Percentiles rank a stretch among this genome's conserved stretches.
Conservation (phyloP, 1,140 invertebrate species). For the Zaprionus tsacasi region DNA sequence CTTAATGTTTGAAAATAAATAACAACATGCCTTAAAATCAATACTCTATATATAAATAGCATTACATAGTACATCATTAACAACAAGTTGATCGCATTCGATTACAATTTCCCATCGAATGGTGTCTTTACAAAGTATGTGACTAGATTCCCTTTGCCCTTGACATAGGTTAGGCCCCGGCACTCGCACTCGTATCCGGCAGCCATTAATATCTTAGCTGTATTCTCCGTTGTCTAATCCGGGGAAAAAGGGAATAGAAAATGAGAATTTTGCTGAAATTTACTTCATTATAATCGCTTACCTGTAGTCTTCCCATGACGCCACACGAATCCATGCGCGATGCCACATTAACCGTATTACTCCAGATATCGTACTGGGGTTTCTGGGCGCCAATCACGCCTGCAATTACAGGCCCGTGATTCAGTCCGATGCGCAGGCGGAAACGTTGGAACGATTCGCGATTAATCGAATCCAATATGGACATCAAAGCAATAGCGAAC, state of each 20-base stretch:
- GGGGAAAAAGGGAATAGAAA: neutral
- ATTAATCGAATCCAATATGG: conserved; percentile 97
- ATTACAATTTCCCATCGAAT: conserved; percentile 86
- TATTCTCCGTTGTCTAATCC: conserved; percentile 90
- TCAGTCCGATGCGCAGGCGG: conserved; percentile 95
- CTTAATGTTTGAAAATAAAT: conserved; percentile 72
- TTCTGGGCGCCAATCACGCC: conserved; percentile 98
- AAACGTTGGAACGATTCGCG: conserved; percentile 98
- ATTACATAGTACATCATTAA: conserved; percentile 41
- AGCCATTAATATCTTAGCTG: conserved; percentile 93
- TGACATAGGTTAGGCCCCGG: conserved; percentile 94
- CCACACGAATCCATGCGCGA: conserved; percentile 98
- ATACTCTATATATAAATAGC: conserved; percentile 53
- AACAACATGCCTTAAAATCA: conserved; percentile 65
- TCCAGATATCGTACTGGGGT: conserved; percentile 99
- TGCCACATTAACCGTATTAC: conserved; percentile 98
- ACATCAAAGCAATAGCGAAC: conserved; percentile 96
- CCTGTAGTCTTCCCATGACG: conserved; percentile 93
- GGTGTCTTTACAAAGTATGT: conserved; percentile 96
- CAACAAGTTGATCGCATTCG: conserved; percentile 47
- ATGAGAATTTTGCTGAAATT: conserved; percentile 1
- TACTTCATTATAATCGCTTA: conserved; percentile 67
- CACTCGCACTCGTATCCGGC: conserved; percentile 94
- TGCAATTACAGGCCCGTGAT: conserved; percentile 97
- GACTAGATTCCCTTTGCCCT: conserved; percentile 96